phyloP scores from a whole-genome alignment of 2,113 vertebrate species.

The Halcyon senegalensis region DNA sequence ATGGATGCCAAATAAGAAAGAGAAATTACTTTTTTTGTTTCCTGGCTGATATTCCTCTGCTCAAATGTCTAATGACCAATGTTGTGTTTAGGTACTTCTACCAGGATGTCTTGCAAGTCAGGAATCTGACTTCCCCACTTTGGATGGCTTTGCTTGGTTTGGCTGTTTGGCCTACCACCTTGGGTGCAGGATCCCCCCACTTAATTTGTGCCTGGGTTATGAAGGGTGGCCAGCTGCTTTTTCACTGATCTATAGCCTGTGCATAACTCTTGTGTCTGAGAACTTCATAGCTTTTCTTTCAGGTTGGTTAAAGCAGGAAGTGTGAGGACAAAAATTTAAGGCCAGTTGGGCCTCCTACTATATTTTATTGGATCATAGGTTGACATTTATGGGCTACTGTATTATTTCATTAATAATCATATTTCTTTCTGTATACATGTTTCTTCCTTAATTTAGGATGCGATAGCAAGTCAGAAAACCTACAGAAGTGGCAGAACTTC shows the following conservation, averaged over 20 bases:
- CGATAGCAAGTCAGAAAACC: background rate
- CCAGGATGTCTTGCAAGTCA: background rate
- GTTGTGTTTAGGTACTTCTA: background rate
- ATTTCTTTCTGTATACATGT: background rate
- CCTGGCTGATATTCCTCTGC: background rate
- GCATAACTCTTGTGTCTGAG: background rate
- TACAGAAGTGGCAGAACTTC: background rate
- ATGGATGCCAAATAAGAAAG: background rate
- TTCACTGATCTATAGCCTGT: background rate
- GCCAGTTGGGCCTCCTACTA: accelerated
- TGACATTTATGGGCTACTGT: background rate
- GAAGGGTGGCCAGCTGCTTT: background rate
- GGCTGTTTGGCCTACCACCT: background rate
- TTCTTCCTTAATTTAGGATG: background rate
- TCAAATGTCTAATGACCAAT: background rate
- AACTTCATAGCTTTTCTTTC: background rate
- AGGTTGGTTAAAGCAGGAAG: background rate
- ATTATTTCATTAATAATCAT: background rate
- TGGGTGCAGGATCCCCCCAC: background rate
- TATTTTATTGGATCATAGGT: background rate
- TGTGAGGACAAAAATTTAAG: background rate
- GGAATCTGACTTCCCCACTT: background rate
- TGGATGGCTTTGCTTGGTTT: background rate
- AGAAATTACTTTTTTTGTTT: background rate
- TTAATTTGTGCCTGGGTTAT: background rate